Conservation (phyloP, 2,888 invertebrate genomes). For the Amiota communis region DNA sequence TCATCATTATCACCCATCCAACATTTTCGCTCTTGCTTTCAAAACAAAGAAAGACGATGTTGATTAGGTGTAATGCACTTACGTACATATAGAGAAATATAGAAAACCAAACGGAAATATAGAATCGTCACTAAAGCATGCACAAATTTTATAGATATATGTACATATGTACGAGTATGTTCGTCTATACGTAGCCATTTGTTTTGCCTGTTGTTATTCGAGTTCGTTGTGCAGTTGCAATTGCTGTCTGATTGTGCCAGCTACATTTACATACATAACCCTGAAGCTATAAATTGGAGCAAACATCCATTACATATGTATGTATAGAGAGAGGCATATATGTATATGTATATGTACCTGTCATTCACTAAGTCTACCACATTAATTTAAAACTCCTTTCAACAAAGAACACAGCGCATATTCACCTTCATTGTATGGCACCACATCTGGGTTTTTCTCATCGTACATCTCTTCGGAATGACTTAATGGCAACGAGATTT, state of each 20-base stretch:
- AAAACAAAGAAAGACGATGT: too few species aligned
- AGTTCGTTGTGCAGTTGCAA: background rate
- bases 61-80: constrained; percentile 38
- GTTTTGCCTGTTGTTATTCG: background rate
- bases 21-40: too few species aligned
- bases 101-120: background rate
- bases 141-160: constrained; percentile 15
- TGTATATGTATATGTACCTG: background rate
- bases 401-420: background rate
- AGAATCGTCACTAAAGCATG: background rate
- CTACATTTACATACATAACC: constrained; percentile 58
- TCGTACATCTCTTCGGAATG: constrained; percentile 84
- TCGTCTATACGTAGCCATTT: constrained; percentile 6
- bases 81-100: constrained; percentile 47
- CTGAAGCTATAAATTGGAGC: constrained; percentile 42
- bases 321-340: background rate
- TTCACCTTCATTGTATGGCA: constrained; percentile 89
- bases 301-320: background rate
- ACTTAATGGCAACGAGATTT: constrained; percentile 79
- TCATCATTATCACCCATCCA: too few species aligned
- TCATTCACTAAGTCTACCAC: constrained; percentile 10
- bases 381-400: constrained; percentile 4
- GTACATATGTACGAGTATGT: too few species aligned
- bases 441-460: constrained; percentile 91
- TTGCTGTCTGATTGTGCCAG: constrained; percentile 38